Evolutionary conservation across 2,113 vertebrate genomes (phyloP).

Genomic region (Dromaius novaehollandiae): DNA sequence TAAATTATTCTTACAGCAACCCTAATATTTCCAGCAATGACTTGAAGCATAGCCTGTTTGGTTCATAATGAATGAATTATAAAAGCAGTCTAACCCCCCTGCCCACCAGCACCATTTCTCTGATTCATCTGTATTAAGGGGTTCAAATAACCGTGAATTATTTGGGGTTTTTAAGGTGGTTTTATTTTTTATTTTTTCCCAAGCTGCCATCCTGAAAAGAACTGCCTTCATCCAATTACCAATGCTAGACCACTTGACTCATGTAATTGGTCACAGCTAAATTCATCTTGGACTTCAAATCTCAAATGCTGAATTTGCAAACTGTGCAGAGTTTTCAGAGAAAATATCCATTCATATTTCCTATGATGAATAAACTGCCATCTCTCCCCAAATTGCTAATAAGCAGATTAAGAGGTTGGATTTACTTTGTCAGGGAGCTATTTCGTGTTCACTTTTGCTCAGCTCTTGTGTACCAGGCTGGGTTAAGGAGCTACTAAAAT

Average conservation of each 20-base stretch:
- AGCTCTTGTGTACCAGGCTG: not conserved
- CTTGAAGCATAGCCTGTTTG: not conserved
- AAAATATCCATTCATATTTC: not conserved
- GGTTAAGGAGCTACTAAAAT: not conserved
- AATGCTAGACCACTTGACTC: not conserved
- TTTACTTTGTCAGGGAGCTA: not conserved
- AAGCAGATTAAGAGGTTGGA: not conserved
- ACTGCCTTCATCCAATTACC: not conserved
- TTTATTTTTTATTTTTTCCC: not conserved
- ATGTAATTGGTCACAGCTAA: not conserved
- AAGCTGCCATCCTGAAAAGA: not conserved
- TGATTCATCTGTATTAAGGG: not conserved
- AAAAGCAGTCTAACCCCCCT: not conserved
- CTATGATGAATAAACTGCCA: not conserved
- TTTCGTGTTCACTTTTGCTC: not conserved
- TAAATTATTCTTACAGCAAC: not conserved
- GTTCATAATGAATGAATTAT: not conserved
- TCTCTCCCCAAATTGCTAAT: not conserved
- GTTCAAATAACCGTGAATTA: not conserved
- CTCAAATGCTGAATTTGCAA: not conserved
- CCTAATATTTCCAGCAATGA: not conserved
- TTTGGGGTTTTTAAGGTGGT: not conserved
- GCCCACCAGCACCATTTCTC: not conserved
- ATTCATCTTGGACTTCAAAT: not conserved
- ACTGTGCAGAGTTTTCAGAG: fast-evolving